Conservation (phyloP, 2,113 vertebrate genomes). For the Plectropomus leopardus region DNA sequence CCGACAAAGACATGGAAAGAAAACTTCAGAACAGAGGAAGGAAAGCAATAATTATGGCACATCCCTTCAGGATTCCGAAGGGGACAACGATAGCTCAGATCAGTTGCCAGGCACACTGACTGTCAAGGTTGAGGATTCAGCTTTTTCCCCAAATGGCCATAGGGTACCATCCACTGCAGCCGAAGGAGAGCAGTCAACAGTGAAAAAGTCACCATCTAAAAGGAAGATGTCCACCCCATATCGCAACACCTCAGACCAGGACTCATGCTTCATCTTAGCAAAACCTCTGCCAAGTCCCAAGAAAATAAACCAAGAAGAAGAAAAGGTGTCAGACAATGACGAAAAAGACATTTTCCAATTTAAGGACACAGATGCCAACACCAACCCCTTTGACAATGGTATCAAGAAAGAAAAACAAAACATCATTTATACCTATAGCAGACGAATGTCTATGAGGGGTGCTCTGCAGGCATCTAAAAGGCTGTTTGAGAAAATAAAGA, state of each 20-base stretch:
- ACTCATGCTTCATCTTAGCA: conserved; percentile 92
- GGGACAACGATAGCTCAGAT: conserved; percentile 81
- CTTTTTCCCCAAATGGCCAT: conserved; percentile 83
- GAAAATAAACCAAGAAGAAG: conserved; percentile 80
- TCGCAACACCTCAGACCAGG: conserved; percentile 93
- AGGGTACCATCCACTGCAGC: conserved; percentile 80
- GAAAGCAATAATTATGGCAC: conserved; percentile 84
- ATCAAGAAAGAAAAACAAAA: conserved; percentile 76
- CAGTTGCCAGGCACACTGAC: conserved; percentile 78
- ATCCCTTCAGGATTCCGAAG: conserved; percentile 77
- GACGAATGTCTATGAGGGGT: conserved; percentile 82
- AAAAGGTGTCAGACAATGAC: conserved; percentile 44
- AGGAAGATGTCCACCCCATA: conserved; percentile 88
- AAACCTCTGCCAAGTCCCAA: conserved; percentile 87
- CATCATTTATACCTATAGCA: conserved; percentile 79
- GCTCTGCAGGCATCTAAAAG: conserved; percentile 78
- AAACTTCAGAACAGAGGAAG: conserved; percentile 79
- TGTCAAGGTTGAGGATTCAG: conserved; percentile 86
- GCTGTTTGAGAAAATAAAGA: conserved; percentile 80
- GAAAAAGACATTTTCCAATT: conserved; percentile 69
- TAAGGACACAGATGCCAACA: conserved; percentile 51
- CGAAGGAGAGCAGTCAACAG: conserved; percentile 84
- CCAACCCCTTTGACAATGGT: conserved; percentile 58
- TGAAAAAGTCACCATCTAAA: conserved; percentile 85
- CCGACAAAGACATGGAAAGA: conserved; percentile 87